Base-by-base conservation (phyloP, 2,113 vertebrate genomes). In the Ptilorrhoa leucosticta region DNA sequence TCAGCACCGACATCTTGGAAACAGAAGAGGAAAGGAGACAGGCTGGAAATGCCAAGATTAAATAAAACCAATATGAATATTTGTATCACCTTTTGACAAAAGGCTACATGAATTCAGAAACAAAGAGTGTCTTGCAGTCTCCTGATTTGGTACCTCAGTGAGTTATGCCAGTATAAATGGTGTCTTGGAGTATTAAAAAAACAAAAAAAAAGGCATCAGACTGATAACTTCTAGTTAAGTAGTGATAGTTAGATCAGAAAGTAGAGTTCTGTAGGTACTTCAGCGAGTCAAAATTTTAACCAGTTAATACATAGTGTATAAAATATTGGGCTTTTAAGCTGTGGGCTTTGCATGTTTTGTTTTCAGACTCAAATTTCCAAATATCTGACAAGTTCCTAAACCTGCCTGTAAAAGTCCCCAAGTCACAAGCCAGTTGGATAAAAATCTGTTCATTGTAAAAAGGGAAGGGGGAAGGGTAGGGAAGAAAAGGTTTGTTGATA, bases 401-500 rank as follows among this genome's bases (percentile, higher is more conserved):
- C 70, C 16, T 54, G 33, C 47, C 45, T 48, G 73, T 94, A 82
- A 97, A 97, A 97, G 87, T 77, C 90, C 85, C 94, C 50, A 95
- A 95, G 95, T 92, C 83, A 91, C 10, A 3, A 87, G 70, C 56
- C 66, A 44, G 75, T 54, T 7, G 27, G 92, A 96, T 96, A 95
- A 91, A 96, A 96, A 96, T 88, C 72, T 89, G 65, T 95, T 93
- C 51, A 75, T 16, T 37, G 14, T 77, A 91, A 96, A 97, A 96
- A 96, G 63, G 93, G 89, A 96, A 96, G 86, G 72, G 78, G 45
- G 33, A 13, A 69, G 77, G 48, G 75, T 75, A 63, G 69, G 73
- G 51, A 96, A 93, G 95, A 84, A 95, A 94, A 84, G 68, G 71
- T 93, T 96, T 94, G 78, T 92, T 93, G 97, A 96, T 97, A 96